These are phyloP conservation scores for Rhyacophila brunnea DNA, from an alignment of 1,140 invertebrate genomes.

Conservation along the genomic window DNA sequence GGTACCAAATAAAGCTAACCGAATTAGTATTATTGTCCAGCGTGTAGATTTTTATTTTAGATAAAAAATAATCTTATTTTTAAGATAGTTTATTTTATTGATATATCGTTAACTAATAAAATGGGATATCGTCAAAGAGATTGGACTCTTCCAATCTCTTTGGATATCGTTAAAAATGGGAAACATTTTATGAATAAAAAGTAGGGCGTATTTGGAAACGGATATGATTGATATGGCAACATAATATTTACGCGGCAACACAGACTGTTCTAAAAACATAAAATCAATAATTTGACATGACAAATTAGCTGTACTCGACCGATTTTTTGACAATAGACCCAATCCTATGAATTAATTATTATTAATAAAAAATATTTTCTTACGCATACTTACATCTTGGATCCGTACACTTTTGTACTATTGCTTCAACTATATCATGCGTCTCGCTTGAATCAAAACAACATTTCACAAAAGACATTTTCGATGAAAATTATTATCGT, in stretches of 20 bases:
- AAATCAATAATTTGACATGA: conserved; percentile 13
- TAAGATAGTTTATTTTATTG: no score
- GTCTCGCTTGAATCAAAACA: conserved; percentile 72
- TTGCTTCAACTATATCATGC: conserved; percentile 70
- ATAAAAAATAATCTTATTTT: no score
- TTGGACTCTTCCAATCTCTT: no score
- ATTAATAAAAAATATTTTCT: not conserved
- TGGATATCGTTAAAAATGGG: no score
- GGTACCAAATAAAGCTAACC: no score
- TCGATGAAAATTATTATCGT: conserved; percentile 6
- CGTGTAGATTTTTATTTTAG: no score
- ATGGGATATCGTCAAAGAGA: no score
- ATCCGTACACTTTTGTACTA: conserved; percentile 75
- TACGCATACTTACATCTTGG: conserved; percentile 70
- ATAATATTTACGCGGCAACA: conserved; percentile 23
- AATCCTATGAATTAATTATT: not conserved
- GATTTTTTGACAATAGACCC: not conserved
- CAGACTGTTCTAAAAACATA: conserved; percentile 9
- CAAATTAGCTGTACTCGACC: not conserved
- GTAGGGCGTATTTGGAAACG: not conserved
- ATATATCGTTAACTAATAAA: no score
- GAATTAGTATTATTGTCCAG: no score
- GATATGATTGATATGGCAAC: conserved; percentile 12
- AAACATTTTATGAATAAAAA: no score
- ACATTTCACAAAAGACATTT: conserved; percentile 73